Percentiles rank a stretch among this genome's conserved stretches.
These are phyloP conservation scores for Ferrisia virgata DNA, from an alignment of 2,888 invertebrate genomes.

Conservation along the genomic window DNA sequence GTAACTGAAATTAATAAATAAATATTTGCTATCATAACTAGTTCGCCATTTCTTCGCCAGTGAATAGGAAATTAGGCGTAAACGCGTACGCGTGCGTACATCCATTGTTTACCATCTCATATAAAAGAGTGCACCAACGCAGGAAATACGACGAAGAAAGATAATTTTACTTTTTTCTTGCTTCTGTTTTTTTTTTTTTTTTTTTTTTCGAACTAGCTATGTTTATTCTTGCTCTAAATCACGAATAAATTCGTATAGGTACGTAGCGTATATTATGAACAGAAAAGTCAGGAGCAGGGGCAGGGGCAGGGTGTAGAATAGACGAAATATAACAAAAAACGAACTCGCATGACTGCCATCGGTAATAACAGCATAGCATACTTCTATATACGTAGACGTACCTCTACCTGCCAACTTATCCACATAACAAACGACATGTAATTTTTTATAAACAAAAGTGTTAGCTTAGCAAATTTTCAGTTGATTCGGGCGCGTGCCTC, in stretches of 20 bases:
- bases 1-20: neutral
- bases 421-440: neutral
- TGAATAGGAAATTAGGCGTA: conserved; percentile 17
- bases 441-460: neutral
- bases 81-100: neutral
- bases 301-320: too few species aligned
- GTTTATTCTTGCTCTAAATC: conserved; percentile 32
- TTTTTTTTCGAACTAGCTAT: neutral
- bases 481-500: neutral
- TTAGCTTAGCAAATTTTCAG: neutral
- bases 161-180: too few species aligned
- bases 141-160: neutral
- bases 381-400: neutral
- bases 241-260: conserved; percentile 14
- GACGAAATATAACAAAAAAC: neutral
- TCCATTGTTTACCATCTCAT: conserved; percentile 12
- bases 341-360: conserved; percentile 1
- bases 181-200: neutral
- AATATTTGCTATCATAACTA: neutral
- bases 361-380: neutral
- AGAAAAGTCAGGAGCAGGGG: too few species aligned
- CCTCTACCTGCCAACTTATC: too few species aligned
- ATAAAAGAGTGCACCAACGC: neutral
- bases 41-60: neutral
- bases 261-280: too few species aligned